Evolutionary conservation across 2,797 vertebrate genomes (phyloP), one percentile per base, ranked within the genome.

Genomic region (Apogon talboti): DNA sequence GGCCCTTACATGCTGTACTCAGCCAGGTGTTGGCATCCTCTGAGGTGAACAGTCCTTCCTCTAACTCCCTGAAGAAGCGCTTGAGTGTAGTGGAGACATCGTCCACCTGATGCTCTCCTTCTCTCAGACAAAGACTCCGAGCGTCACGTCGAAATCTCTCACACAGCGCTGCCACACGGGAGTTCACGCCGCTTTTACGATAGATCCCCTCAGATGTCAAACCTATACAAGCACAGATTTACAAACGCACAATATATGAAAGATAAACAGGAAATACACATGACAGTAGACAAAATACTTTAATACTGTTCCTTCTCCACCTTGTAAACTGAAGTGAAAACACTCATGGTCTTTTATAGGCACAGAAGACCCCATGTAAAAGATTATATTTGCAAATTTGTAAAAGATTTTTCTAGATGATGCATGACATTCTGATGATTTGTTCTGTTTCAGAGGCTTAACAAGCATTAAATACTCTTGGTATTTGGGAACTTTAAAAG

Each of bases 121-220:
- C 96, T 66, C 92, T 95, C 56, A 98, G 93, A 5, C 91, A 71
- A 53, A 98, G 89, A 0, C 93, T 93, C 16, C 98, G 95, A 0
- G 98, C 97, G 0, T 99, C 95, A 2, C 70, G 88, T 4, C 94
- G 91, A 35, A 99, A 95, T 37, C 73, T 69, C 58, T 97, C 95
- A 49, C 95, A 92, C 63, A 98, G 90, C 14, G 83, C 82, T 6
- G 95, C 93, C 14, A 95, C 96, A 37, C 95, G 96, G 0, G 97
- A 98, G 45, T 95, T 98, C 87, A 97, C 96, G 0, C 98, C 98
- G 0, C 96, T 97, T 83, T 99, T 99, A 19, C 98, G 94, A 84
- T 99, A 99, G 84, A 99, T 97, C 5, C 98, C 98, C 81, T 99
- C 96, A 0, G 97, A 98, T 0, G 89, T 95, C 80, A 99, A 75